Evolutionary conservation across 2,888 invertebrate species (phyloP).

Genomic region (Callosobruchus maculatus): DNA sequence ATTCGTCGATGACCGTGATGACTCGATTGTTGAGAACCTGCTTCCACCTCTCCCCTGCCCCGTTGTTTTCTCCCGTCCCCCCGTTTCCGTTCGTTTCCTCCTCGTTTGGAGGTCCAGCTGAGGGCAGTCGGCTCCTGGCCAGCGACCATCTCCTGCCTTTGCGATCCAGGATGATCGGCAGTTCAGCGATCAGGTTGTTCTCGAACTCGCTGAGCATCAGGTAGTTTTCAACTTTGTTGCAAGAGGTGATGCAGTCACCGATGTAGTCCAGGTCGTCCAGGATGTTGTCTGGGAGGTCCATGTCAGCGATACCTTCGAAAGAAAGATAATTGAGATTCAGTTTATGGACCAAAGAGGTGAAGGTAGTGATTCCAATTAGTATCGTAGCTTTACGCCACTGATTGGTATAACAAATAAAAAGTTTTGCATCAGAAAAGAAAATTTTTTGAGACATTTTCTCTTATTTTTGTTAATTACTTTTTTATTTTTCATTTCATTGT

Average conservation of each 20-base stretch:
- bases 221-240: conserved; percentile 83
- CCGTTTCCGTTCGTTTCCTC: conserved; percentile 37
- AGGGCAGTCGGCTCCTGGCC: conserved; percentile 53
- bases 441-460: no score
- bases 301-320: conserved; percentile 65
- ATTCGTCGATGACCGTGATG: conserved; percentile 77
- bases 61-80: conserved; percentile 56
- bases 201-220: conserved; percentile 83
- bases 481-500: no score
- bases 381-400: no score
- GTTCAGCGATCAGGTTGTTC: conserved; percentile 76
- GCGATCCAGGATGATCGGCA: conserved; percentile 70
- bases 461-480: no score
- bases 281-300: conserved; percentile 77
- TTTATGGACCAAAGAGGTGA: background rate
- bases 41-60: conserved; percentile 43
- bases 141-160: conserved; percentile 71
- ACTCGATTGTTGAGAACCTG: conserved; percentile 57
- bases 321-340: background rate
- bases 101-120: conserved; percentile 51
- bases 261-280: conserved; percentile 76
- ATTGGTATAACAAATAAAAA: no score
- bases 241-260: conserved; percentile 79
- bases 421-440: no score
- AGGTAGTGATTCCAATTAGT: no score